These are phyloP conservation scores for Sebastes diaconus DNA, from an alignment of 2,797 vertebrate species.

Conservation along the genomic window DNA sequence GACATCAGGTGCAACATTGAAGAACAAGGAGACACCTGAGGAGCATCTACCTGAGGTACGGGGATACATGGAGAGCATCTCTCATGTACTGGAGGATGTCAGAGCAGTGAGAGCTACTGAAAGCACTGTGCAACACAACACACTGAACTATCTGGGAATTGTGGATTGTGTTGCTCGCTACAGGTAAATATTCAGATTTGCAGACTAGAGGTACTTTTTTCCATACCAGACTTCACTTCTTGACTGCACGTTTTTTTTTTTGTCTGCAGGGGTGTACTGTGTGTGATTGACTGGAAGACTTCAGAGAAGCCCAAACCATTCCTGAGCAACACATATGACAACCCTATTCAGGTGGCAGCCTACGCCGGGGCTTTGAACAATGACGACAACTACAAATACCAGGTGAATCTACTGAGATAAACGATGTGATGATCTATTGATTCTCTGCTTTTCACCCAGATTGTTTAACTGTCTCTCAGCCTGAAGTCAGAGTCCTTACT, in stretches of 20 bases:
- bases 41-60: constrained; percentile 55
- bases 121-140: constrained; percentile 87
- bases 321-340: constrained; percentile 93
- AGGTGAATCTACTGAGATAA: constrained; percentile 75
- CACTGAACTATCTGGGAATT: constrained; percentile 89
- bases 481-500: not conserved
- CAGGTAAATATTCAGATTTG: constrained; percentile 77
- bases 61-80: constrained; percentile 88
- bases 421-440: not conserved
- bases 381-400: constrained; percentile 92
- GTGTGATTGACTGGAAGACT: constrained; percentile 98
- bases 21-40: constrained; percentile 48
- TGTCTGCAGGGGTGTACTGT: constrained; percentile 86
- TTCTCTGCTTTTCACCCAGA: not conserved
- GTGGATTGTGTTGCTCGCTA: constrained; percentile 94
- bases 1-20: constrained; percentile 51
- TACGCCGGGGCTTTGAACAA: constrained; percentile 93
- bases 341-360: constrained; percentile 93
- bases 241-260: not conserved
- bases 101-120: constrained; percentile 88
- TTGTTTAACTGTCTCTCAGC: not conserved
- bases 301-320: constrained; percentile 93
- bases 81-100: constrained; percentile 87
- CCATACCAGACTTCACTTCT: not conserved
- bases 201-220: not conserved